Conservation (phyloP, 2,797 vertebrate species). For the Hippoglossus hippoglossus region DNA sequence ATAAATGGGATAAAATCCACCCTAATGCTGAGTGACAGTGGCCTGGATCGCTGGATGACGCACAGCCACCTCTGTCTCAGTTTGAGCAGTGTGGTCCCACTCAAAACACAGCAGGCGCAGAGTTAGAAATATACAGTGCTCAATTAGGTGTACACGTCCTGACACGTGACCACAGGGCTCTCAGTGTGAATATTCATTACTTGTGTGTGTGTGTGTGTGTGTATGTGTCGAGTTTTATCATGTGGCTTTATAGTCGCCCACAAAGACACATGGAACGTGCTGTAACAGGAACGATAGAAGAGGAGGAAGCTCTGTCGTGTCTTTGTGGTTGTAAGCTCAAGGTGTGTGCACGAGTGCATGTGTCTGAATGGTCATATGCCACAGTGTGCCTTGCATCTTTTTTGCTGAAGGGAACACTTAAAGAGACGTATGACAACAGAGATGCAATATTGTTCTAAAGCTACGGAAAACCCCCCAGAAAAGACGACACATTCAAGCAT, state of each 20-base stretch:
- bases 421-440: constrained; percentile 24
- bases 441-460: constrained; percentile 13
- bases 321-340: neutral
- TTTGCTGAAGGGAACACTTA: constrained; percentile 38
- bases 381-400: constrained; percentile 21
- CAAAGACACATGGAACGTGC: constrained; percentile 35
- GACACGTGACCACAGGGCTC: constrained; percentile 34
- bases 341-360: neutral
- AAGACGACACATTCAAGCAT: constrained; percentile 1
- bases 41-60: constrained; percentile 16
- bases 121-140: constrained; percentile 6
- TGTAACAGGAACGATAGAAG: constrained; percentile 34
- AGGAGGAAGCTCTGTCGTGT: constrained; percentile 12
- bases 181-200: constrained; percentile 25
- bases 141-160: constrained; percentile 1
- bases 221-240: constrained; percentile 14
- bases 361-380: constrained; percentile 46
- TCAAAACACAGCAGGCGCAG: constrained; percentile 34
- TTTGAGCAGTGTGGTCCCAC: constrained; percentile 19
- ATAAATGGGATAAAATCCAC: too few relatives aligned
- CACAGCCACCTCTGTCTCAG: constrained; percentile 15
- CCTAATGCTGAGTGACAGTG: constrained; percentile 22
- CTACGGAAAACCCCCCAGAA: constrained; percentile 1
- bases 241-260: constrained; percentile 51
- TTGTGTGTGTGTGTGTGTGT: neutral